Conservation (phyloP, 2,888 invertebrate species). For the Eucera pruinosa region DNA sequence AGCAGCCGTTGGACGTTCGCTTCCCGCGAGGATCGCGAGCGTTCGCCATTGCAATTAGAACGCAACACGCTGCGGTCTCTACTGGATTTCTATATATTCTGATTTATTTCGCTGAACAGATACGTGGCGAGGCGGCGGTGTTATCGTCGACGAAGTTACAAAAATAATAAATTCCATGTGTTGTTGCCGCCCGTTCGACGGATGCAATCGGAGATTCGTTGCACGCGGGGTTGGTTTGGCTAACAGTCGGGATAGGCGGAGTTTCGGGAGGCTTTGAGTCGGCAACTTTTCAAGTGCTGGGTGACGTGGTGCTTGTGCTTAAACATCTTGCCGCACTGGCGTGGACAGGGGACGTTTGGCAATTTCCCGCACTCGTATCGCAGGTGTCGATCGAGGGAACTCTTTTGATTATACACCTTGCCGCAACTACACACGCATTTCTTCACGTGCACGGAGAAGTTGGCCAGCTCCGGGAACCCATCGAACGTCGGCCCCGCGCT, state of each 20-base stretch:
- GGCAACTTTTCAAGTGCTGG: slow-evolving; percentile 68
- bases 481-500: not conserved
- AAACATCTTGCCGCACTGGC: slow-evolving; percentile 79
- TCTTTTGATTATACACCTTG: slow-evolving; percentile 78
- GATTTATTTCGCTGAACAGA: slow-evolving; percentile 10
- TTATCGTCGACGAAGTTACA: not conserved
- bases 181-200: no score
- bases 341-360: slow-evolving; percentile 81
- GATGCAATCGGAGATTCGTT: not conserved
- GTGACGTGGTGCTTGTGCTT: slow-evolving; percentile 77
- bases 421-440: slow-evolving; percentile 75
- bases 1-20: no score
- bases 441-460: slow-evolving; percentile 1
- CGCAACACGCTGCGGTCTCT: not conserved
- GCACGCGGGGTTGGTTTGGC: not conserved
- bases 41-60: no score
- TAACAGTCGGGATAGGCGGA: slow-evolving; percentile 8
- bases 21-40: no score
- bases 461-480: slow-evolving; percentile 1
- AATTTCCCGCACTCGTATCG: slow-evolving; percentile 83
- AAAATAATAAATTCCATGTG: not conserved
- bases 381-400: slow-evolving; percentile 80
- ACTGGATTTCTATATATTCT: not conserved
- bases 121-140: not conserved
- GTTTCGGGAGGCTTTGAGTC: slow-evolving; percentile 37